Evolutionary conservation across 2,113 vertebrate genomes (phyloP).

Genomic region (Telmatochromis brachygnathus): DNA sequence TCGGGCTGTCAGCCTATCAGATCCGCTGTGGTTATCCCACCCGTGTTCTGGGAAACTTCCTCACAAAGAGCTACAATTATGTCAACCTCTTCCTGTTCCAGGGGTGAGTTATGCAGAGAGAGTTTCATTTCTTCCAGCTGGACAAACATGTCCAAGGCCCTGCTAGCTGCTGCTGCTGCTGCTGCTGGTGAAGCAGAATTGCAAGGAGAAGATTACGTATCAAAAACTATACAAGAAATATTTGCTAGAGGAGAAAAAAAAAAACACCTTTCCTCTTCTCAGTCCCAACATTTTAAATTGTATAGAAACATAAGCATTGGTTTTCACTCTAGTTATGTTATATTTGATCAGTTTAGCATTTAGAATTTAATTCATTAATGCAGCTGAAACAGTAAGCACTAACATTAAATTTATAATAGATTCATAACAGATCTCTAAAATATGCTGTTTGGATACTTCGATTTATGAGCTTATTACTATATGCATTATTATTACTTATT

Average conservation of each 20-base stretch:
- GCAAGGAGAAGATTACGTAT: not conserved
- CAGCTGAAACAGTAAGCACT: accelerated
- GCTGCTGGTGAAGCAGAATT: not conserved
- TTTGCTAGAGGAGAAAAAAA: not conserved
- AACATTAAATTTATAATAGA: not conserved
- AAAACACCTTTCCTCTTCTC: not conserved
- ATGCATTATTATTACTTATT: not conserved
- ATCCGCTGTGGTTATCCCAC: constrained; percentile 98
- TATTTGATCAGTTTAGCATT: not conserved
- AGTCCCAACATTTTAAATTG: not conserved
- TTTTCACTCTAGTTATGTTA: not conserved
- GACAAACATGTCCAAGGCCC: not conserved
- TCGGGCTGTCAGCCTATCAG: constrained; percentile 96
- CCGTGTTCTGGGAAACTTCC: constrained; percentile 95
- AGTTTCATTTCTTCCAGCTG: constrained; percentile 8
- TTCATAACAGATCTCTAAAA: not conserved
- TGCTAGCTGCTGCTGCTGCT: not conserved
- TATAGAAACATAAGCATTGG: not conserved
- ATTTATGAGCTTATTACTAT: not conserved
- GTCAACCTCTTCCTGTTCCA: constrained; percentile 98
- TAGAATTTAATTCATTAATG: not conserved
- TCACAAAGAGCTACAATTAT: constrained; percentile 99
- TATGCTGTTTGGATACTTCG: not conserved
- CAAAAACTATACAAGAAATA: not conserved
- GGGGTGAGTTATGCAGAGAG: constrained; percentile 76